Conservation (phyloP, 1,140 invertebrate species). For the Antheraea pernyi region DNA sequence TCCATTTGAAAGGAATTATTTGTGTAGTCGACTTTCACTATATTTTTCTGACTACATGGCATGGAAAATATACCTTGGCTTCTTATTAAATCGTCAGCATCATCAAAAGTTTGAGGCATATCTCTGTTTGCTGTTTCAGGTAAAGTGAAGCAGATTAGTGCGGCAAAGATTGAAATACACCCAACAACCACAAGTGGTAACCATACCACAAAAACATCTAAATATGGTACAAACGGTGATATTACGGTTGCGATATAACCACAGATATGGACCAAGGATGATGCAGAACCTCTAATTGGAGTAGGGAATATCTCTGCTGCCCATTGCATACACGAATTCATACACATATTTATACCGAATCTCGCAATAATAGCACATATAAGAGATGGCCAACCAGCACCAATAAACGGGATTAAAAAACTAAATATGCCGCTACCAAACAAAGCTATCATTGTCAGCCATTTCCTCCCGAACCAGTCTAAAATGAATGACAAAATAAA, state of each 20-base stretch:
- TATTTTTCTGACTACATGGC: slow-evolving; percentile 33
- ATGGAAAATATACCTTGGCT: slow-evolving; percentile 39
- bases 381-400: slow-evolving; percentile 46
- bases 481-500: slow-evolving; percentile 53
- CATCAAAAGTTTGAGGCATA: slow-evolving; percentile 88
- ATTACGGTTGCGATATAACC: slow-evolving; percentile 64
- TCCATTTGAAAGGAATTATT: slow-evolving; percentile 45
- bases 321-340: slow-evolving; percentile 55
- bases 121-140: slow-evolving; percentile 88
- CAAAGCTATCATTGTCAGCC: slow-evolving; percentile 38
- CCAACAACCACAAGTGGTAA: slow-evolving; percentile 88
- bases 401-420: slow-evolving; percentile 43
- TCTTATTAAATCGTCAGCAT: slow-evolving; percentile 80
- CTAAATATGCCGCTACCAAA: slow-evolving; percentile 46
- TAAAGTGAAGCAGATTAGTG: slow-evolving; percentile 82
- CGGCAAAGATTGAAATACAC: slow-evolving; percentile 83
- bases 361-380: slow-evolving; percentile 55
- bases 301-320: slow-evolving; percentile 78
- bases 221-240: slow-evolving; percentile 58
- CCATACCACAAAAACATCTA: slow-evolving; percentile 60
- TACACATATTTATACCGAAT: slow-evolving; percentile 55
- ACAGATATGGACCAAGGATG: slow-evolving; percentile 81
- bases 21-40: slow-evolving; percentile 21
- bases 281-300: slow-evolving; percentile 82
- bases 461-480: slow-evolving; percentile 58